Conservation (phyloP, 2,113 vertebrate genomes). For the Hemicordylus capensis region DNA sequence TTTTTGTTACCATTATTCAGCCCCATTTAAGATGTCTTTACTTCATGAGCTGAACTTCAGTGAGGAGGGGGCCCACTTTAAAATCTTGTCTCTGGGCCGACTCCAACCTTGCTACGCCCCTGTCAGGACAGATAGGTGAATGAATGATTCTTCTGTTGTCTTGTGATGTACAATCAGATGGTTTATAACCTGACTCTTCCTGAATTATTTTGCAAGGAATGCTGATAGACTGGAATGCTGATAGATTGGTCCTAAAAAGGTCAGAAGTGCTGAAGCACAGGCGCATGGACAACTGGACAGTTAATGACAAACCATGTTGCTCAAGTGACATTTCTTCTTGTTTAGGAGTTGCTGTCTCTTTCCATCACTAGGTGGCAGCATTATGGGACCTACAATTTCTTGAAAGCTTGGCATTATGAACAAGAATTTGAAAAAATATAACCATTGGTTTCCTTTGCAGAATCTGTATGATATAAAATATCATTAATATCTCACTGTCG, state of each 20-base stretch:
- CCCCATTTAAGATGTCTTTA: too few relatives aligned
- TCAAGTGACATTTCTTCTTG: neutral
- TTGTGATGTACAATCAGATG: neutral
- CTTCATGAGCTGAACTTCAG: too few relatives aligned
- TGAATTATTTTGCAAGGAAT: neutral
- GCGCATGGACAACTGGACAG: neutral
- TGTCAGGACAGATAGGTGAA: neutral
- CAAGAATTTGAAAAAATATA: neutral
- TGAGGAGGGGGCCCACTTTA: too few relatives aligned
- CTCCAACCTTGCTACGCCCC: too few relatives aligned
- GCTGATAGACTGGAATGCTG: neutral
- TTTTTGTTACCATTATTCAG: too few relatives aligned
- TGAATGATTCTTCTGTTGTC: too few relatives aligned
- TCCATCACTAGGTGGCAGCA: slow-evolving; percentile 18
- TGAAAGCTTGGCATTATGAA: neutral
- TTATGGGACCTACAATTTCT: neutral
- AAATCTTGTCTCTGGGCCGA: too few relatives aligned
- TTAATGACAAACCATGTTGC: neutral
- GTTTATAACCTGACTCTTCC: neutral
- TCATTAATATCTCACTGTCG: neutral
- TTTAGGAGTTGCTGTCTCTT: neutral
- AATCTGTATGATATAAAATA: neutral
- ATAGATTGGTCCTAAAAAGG: neutral
- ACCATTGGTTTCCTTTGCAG: neutral
- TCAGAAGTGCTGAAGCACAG: neutral